phyloP scores from a whole-genome alignment of 2,888 invertebrate species.

The Cistogaster globosa region DNA sequence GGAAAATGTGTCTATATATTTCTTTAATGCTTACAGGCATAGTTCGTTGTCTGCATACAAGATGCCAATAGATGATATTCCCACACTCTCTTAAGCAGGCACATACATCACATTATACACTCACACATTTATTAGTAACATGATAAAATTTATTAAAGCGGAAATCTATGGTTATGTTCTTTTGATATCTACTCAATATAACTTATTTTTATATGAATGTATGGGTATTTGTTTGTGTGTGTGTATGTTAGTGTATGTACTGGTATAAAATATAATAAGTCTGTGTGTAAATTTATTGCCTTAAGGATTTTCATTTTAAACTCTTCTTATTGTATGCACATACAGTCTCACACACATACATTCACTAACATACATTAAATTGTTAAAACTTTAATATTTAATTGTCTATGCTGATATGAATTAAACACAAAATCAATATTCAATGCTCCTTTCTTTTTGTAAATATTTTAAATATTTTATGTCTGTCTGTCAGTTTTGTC shows the following conservation, averaged over 20 bases:
- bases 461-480: constrained; percentile 18
- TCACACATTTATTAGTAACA: constrained; percentile 28
- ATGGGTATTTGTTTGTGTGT: background rate
- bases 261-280: constrained; percentile 19
- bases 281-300: constrained; percentile 56
- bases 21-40: constrained; percentile 45
- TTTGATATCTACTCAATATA: constrained; percentile 49
- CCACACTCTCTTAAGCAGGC: background rate
- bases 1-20: constrained; percentile 37
- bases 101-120: constrained; percentile 26
- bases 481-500: background rate
- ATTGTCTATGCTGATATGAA: constrained; percentile 47
- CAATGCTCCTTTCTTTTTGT: background rate
- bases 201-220: background rate
- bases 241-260: background rate
- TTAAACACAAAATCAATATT: constrained; percentile 46
- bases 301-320: constrained; percentile 56
- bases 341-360: background rate
- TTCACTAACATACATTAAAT: background rate
- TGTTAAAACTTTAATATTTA: constrained; percentile 7
- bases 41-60: constrained; percentile 65
- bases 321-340: background rate
- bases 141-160: constrained; percentile 56
- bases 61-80: constrained; percentile 48
- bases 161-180: constrained; percentile 59